These are phyloP conservation scores for Eupithecia dodoneata DNA, from an alignment of 2,888 invertebrate genomes.

Conservation along the genomic window DNA sequence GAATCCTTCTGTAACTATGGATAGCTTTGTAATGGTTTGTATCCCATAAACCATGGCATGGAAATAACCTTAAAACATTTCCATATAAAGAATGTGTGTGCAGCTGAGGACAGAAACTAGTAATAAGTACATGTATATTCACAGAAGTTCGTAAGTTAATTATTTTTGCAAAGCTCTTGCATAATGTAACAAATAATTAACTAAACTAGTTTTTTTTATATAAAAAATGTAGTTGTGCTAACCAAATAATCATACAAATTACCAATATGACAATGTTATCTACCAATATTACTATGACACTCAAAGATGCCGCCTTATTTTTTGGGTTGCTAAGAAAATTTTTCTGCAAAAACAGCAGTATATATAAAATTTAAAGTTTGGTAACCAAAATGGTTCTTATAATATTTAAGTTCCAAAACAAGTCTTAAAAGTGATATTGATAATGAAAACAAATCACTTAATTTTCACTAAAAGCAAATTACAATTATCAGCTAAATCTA, in stretches of 20 bases:
- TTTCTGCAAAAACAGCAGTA: background rate
- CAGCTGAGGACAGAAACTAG: too few species aligned
- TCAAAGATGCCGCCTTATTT: background rate
- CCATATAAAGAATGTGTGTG: too few species aligned
- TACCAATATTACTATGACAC: background rate
- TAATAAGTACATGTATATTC: too few species aligned
- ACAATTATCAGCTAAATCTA: background rate
- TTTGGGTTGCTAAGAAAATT: background rate
- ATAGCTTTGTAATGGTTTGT: too few species aligned
- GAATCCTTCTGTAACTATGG: too few species aligned
- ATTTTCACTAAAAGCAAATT: slow-evolving; percentile 2
- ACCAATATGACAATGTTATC: background rate
- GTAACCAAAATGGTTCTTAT: background rate
- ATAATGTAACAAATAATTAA: too few species aligned
- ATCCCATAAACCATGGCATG: too few species aligned
- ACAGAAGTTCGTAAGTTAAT: too few species aligned
- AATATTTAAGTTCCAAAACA: background rate
- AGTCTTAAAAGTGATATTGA: background rate
- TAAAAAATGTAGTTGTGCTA: background rate
- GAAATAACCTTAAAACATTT: too few species aligned
- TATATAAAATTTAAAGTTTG: background rate
- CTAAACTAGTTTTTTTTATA: too few species aligned
- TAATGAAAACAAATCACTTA: background rate
- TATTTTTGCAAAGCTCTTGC: too few species aligned
- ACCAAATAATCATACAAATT: background rate